These are phyloP conservation scores for Megaceryle torquata DNA, from an alignment of 2,113 vertebrate species.

Conservation along the genomic window DNA sequence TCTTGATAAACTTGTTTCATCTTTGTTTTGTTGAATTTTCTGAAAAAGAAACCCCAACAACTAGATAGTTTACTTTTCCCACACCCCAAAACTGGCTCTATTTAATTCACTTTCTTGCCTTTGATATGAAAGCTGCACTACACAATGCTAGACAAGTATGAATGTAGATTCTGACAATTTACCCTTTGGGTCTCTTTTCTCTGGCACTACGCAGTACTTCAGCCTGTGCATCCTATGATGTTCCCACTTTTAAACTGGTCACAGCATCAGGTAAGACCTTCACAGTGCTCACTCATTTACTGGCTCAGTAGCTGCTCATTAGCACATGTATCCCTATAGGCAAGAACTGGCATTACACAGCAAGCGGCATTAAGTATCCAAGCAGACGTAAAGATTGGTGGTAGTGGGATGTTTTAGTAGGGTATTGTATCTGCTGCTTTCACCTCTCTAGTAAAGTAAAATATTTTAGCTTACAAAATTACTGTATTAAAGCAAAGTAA, in stretches of 20 bases:
- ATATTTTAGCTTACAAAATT: neutral
- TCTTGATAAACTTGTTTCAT: neutral
- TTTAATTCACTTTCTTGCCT: neutral
- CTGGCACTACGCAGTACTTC: neutral
- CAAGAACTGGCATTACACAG: neutral
- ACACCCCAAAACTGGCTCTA: neutral
- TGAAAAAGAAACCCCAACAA: neutral
- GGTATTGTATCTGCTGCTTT: neutral
- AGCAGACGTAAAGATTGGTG: neutral
- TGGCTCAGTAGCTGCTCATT: neutral
- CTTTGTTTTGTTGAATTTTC: neutral
- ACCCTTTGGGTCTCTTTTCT: neutral
- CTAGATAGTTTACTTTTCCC: neutral
- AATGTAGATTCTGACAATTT: neutral
- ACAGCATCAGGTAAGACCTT: neutral
- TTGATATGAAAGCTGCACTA: neutral
- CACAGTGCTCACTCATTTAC: neutral
- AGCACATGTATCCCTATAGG: neutral
- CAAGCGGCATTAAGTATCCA: neutral
- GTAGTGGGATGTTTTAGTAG: neutral
- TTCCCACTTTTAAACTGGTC: neutral
- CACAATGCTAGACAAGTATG: neutral
- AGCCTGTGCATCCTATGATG: rapidly evolving
- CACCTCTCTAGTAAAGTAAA: neutral
- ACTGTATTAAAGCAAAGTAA: neutral